A percentile compares a stretch with the other conserved stretches of the same genome.
These are phyloP conservation scores for Colossoma macropomum DNA, from an alignment of 2,113 vertebrate genomes.

Conservation along the genomic window DNA sequence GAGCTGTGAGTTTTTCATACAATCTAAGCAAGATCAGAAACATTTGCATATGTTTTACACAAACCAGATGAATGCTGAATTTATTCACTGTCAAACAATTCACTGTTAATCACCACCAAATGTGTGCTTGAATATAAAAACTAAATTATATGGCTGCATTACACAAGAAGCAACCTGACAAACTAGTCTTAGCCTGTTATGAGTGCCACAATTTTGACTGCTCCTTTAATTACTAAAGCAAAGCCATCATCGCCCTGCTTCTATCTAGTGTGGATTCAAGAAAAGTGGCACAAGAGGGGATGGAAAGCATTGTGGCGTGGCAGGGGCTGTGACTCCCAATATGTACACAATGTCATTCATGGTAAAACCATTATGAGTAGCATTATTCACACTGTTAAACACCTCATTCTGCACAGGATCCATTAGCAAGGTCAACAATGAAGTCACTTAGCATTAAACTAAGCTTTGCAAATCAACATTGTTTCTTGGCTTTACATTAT, in stretches of 20 bases:
- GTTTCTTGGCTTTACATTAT: background rate
- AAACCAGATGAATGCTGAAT: background rate
- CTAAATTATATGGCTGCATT: background rate
- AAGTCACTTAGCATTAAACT: background rate
- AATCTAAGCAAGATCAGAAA: background rate
- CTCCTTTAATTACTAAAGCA: background rate
- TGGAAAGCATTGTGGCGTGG: background rate
- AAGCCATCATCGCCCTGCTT: background rate
- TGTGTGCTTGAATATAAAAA: background rate
- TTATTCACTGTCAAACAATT: constrained; percentile 1
- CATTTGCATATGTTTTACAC: background rate
- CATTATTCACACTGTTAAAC: background rate
- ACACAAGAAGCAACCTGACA: background rate
- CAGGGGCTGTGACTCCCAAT: constrained; percentile 24
- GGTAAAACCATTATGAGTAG: background rate
- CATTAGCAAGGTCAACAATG: background rate
- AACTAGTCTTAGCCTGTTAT: too few species aligned
- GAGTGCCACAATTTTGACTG: background rate
- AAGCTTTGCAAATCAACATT: background rate
- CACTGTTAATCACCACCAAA: background rate
- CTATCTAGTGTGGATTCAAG: background rate
- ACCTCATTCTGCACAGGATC: background rate
- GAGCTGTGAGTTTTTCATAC: background rate
- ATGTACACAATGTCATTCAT: background rate
- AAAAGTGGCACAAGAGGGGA: background rate